Base-by-base conservation (phyloP, 2,113 vertebrate species). In the Theristicus caerulescens region DNA sequence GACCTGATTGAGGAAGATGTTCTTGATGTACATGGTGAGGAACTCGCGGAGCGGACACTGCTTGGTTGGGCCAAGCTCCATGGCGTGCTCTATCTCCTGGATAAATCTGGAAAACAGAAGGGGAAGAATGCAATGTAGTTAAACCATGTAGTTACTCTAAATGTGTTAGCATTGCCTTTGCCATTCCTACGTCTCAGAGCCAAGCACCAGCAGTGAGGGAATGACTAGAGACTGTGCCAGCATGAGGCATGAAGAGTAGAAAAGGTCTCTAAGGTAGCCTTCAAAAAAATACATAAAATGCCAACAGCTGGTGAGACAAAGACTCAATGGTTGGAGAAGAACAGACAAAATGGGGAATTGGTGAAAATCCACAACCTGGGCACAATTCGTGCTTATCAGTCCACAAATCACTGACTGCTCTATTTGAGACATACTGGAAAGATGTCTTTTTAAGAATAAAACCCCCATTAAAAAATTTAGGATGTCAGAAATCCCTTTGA, bases 1-100 rank as follows among this genome's bases (percentile, higher is more conserved):
- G 84, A 99, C 99, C 95, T 99, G 99, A 94, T 96, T 99, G 88
- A 99, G 99, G 97, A 99, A 99, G 96, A 99, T 99, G 96, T 98
- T 99, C 76, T 99, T 99, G 98, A 99, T 99, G 98, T 99, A 99
- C 95, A 99, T 92, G 24, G 99, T 99, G 96, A 99, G 99, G 97
- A 99, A 99, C 70, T 99, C 99, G 8, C 99, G 96, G 36, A 99
- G 98, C 0, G 99, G 99, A 87, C 99, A 99, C 97, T 99, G 99
- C 91, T 99, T 99, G 92, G 97, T 97, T n/a, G 99, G 99, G 52
- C 98, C 98, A 29, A 99, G 98, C 29, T 99, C 99, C 98, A 99
- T 98, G 94, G 98, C 99, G 2, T 98, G 96, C 96, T 99, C 99
- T 19, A 99, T 98, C 98, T 99, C 99, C 91, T 99, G 99, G 97